Conservation (phyloP, 2,888 invertebrate genomes). For the Tiliacea citrago region DNA sequence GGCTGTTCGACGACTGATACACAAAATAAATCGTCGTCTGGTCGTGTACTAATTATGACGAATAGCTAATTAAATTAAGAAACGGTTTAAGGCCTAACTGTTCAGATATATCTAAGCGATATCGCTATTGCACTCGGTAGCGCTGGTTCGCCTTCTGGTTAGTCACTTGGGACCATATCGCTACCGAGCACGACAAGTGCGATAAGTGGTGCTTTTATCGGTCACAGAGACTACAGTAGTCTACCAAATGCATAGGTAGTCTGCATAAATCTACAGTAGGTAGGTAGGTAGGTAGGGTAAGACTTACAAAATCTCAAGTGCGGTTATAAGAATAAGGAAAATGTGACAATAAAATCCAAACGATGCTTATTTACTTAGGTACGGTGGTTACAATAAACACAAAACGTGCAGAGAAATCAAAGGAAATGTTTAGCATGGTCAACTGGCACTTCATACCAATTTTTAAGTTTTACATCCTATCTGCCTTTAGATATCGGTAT, state of each 20-base stretch:
- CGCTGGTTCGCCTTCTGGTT: no score
- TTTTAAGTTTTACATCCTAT: background rate
- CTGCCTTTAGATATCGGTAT: no score
- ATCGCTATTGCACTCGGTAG: no score
- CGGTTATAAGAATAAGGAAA: conserved; percentile 36
- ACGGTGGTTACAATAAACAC: background rate
- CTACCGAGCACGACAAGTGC: no score
- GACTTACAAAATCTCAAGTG: conserved; percentile 16
- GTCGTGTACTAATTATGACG: conserved; percentile 47
- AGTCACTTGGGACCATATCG: no score
- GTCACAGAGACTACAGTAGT: background rate
- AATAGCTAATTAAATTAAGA: conserved; percentile 69
- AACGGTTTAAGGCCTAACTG: conserved; percentile 53
- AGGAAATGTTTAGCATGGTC: background rate
- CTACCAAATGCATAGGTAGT: background rate
- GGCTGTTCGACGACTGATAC: background rate
- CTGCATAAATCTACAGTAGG: background rate
- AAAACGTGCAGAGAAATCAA: background rate
- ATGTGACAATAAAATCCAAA: conserved; percentile 26
- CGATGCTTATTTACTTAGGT: background rate
- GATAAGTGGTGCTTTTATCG: background rate
- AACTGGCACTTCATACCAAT: background rate
- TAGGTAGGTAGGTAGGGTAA: background rate
- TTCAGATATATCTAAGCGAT: no score
- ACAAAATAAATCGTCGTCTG: background rate